Percentiles rank a stretch among this genome's conserved stretches.
phyloP scores from a whole-genome alignment of 1,140 invertebrate species.

The Yoshiicerus persimilis region DNA sequence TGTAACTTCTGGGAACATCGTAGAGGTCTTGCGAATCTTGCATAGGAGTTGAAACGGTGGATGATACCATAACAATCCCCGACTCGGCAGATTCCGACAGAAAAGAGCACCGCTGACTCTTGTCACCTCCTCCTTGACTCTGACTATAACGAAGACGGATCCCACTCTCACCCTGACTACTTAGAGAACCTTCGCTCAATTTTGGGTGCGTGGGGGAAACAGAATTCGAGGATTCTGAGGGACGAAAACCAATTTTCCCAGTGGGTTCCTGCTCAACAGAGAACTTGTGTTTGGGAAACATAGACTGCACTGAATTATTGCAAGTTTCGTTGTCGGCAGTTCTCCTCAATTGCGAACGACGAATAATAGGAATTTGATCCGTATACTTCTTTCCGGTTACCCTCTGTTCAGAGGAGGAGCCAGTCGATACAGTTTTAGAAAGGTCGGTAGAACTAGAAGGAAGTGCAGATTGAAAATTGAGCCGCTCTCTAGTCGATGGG shows the following conservation, averaged over 20 bases:
- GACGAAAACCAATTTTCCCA: no score
- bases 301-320: no score
- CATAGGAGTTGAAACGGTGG: background rate
- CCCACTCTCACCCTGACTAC: no score
- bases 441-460: background rate
- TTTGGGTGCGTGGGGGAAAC: no score
- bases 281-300: no score
- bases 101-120: conserved; percentile 1
- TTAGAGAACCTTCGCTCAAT: no score
- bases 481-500: background rate
- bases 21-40: conserved; percentile 34
- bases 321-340: no score
- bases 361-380: background rate
- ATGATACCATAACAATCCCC: conserved; percentile 20
- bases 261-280: background rate
- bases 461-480: background rate
- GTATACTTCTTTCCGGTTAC: no score
- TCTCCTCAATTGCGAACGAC: background rate
- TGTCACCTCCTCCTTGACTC: background rate
- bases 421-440: no score
- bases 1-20: conserved; percentile 22
- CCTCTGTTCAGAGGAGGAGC: no score
- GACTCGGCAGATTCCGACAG: conserved; percentile 13
- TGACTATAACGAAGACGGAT: background rate
- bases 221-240: no score